A percentile compares a stretch with the other conserved stretches of the same genome.
These are phyloP conservation scores for Drosophila athabasca DNA, from an alignment of 1,140 invertebrate species.

Conservation along the genomic window DNA sequence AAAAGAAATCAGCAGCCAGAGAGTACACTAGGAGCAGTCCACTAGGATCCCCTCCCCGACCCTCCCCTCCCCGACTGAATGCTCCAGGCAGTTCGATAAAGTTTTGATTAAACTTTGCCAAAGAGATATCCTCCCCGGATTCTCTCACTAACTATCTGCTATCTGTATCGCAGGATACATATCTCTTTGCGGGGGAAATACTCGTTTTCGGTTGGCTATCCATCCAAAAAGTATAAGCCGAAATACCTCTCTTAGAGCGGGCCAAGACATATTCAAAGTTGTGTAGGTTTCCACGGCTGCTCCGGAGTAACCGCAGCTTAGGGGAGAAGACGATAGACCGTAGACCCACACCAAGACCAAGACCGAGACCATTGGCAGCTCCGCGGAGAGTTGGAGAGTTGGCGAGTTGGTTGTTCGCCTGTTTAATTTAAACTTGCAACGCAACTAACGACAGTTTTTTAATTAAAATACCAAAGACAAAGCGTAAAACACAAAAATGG, in stretches of 20 bases:
- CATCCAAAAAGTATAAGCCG: background rate
- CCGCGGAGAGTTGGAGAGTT: conserved; percentile 18
- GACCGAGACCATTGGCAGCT: conserved; percentile 45
- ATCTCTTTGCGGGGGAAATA: background rate
- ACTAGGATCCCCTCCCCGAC: background rate
- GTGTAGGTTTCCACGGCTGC: conserved; percentile 3
- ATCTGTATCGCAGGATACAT: no score
- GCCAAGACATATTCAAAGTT: conserved; percentile 35
- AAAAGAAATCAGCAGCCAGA: background rate
- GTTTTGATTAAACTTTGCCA: conserved; percentile 24
- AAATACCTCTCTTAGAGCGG: conserved; percentile 12
- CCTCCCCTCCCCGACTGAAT: background rate
- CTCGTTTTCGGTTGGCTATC: background rate
- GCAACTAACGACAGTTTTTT: conserved; percentile 79
- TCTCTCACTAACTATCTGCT: background rate
- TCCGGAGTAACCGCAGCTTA: conserved; percentile 26
- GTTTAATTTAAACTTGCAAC: conserved; percentile 79
- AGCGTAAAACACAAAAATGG: conserved; percentile 52
- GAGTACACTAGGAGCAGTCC: background rate
- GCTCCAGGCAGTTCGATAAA: conserved; percentile 29
- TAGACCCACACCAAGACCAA: no score
- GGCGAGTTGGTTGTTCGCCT: conserved; percentile 18
- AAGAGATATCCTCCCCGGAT: background rate
- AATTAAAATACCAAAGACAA: conserved; percentile 80
- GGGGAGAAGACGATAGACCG: conserved; percentile 1